A percentile compares a stretch with the other conserved stretches of the same genome.
Conservation (phyloP, 2,113 vertebrate genomes). For the Thamnophis sirtalis region DNA sequence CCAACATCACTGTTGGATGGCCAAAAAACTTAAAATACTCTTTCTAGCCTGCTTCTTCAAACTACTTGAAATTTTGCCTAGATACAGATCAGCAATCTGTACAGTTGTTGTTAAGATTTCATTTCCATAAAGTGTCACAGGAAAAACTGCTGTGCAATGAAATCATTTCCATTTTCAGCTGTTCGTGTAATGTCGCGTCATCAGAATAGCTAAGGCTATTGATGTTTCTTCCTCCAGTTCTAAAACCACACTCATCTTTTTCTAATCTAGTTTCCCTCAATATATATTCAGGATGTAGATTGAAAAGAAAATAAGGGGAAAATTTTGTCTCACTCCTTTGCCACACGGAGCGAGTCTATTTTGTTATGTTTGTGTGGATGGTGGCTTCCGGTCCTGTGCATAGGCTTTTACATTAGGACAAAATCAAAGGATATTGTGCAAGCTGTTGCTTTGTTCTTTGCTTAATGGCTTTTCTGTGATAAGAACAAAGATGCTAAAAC, state of each 20-base stretch:
- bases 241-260: not conserved
- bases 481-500: not conserved
- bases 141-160: not conserved
- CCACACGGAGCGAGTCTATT: not conserved
- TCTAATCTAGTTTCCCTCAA: not conserved
- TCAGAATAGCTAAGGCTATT: not conserved
- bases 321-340: not conserved
- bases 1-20: not conserved
- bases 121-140: not conserved
- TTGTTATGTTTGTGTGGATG: not conserved
- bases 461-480: not conserved
- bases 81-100: no score
- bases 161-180: not conserved
- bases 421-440: not conserved
- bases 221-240: not conserved
- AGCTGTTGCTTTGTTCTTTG: not conserved
- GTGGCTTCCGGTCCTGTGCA: not conserved
- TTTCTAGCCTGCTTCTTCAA: not conserved
- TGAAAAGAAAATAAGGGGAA: not conserved
- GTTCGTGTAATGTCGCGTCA: not conserved
- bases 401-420: not conserved
- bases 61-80: not conserved
- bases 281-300: not conserved
- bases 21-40: not conserved
- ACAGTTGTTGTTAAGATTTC: not conserved